These are phyloP conservation scores for Temnothorax ravouxi DNA, from an alignment of 2,888 invertebrate genomes.

Conservation along the genomic window DNA sequence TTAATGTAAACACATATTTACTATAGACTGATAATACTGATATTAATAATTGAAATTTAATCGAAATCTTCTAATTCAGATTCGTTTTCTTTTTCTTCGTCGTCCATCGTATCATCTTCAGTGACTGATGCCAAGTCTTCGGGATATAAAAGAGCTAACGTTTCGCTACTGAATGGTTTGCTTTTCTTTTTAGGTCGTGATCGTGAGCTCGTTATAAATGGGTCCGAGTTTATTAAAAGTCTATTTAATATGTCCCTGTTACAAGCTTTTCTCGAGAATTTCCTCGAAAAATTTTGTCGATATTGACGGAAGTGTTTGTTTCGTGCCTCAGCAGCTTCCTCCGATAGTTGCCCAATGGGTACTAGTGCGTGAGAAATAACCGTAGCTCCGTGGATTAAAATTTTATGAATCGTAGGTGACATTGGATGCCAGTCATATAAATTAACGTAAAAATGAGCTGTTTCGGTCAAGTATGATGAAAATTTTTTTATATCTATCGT, in stretches of 20 bases:
- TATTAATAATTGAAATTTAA: no score
- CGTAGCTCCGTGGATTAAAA: conserved; percentile 69
- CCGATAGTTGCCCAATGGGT: conserved; percentile 60
- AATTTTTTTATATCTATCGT: conserved; percentile 19
- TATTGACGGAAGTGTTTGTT: conserved; percentile 65
- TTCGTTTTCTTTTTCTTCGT: no score
- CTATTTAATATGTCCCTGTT: conserved; percentile 34
- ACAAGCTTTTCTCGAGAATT: conserved; percentile 12
- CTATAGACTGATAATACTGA: no score
- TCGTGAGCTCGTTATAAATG: conserved; percentile 15
- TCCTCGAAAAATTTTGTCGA: conserved; percentile 56
- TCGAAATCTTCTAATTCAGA: no score
- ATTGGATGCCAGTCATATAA: conserved; percentile 59
- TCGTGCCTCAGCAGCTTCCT: conserved; percentile 68
- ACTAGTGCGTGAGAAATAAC: conserved; percentile 27
- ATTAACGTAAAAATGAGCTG: conserved; percentile 19
- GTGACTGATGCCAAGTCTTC: conserved; percentile 9
- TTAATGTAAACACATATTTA: no score
- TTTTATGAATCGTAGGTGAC: conserved; percentile 72
- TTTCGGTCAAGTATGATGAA: conserved; percentile 18
- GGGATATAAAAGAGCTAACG: background rate
- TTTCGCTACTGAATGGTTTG: conserved; percentile 20
- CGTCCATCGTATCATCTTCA: background rate
- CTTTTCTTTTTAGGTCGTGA: conserved; percentile 16
- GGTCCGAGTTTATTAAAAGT: conserved; percentile 22